These are phyloP conservation scores for Mizuhopecten yessoensis DNA, from an alignment of 1,140 invertebrate genomes.

Conservation along the genomic window DNA sequence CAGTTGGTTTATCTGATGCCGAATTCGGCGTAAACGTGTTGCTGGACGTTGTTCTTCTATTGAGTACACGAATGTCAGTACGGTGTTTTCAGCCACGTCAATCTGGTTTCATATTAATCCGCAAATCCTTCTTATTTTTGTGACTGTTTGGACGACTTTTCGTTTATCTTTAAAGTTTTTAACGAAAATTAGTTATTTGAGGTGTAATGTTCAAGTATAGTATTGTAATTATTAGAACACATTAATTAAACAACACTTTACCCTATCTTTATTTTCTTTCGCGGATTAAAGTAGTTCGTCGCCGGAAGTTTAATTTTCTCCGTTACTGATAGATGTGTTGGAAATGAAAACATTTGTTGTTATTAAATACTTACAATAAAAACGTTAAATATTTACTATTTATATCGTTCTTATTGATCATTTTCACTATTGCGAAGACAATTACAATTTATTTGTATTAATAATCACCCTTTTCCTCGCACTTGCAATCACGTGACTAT, in stretches of 20 bases:
- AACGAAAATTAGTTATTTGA: not conserved
- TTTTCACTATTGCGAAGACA: not conserved
- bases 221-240: not conserved
- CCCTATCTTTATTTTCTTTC: too few relatives aligned
- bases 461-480: not conserved
- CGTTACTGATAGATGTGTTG: not conserved
- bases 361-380: not conserved
- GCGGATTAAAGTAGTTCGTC: not conserved
- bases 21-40: slow-evolving; percentile 42
- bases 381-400: not conserved
- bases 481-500: not conserved
- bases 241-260: not conserved
- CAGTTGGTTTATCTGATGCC: slow-evolving; percentile 7
- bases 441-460: not conserved
- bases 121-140: not conserved
- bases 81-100: not conserved
- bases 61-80: not conserved
- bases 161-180: not conserved
- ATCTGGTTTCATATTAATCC: not conserved
- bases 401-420: not conserved
- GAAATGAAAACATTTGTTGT: not conserved
- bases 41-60: not conserved
- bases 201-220: not conserved
- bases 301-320: not conserved
- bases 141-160: not conserved